phyloP scores from a whole-genome alignment of 2,888 invertebrate genomes.

The Nemotelus pantherinus region DNA sequence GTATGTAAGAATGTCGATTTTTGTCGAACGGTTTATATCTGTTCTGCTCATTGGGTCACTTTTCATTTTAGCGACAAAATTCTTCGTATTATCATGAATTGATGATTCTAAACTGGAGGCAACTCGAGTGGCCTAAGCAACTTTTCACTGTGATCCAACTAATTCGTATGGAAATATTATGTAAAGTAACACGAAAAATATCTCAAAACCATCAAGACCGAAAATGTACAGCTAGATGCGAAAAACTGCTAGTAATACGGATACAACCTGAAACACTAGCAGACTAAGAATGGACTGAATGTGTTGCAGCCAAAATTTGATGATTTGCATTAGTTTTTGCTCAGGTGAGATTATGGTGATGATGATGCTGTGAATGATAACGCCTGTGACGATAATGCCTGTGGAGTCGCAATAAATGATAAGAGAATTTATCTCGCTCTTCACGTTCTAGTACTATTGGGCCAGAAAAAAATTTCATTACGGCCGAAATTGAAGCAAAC shows the following conservation, averaged over 20 bases:
- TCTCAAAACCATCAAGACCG: not conserved
- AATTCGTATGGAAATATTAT: slow-evolving; percentile 3
- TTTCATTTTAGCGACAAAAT: not conserved
- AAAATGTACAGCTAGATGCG: not conserved
- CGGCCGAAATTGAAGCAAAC: slow-evolving; percentile 18
- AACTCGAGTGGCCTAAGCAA: not conserved
- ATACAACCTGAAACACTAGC: slow-evolving; percentile 23
- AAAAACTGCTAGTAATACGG: not conserved
- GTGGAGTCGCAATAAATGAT: slow-evolving; percentile 23
- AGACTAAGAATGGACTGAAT: not conserved
- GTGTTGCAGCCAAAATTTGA: slow-evolving; percentile 13
- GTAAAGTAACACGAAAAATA: not conserved
- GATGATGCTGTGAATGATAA: not conserved
- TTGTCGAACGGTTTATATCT: not conserved
- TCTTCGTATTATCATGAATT: too few species aligned
- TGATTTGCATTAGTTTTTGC: slow-evolving; percentile 27
- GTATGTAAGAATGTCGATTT: slow-evolving; percentile 20
- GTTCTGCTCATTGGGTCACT: not conserved
- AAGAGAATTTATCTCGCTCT: slow-evolving; percentile 25
- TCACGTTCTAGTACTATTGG: not conserved
- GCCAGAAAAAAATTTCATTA: slow-evolving; percentile 1
- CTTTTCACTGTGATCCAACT: slow-evolving; percentile 10
- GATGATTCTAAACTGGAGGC: too few species aligned
- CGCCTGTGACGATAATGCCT: slow-evolving; percentile 5
- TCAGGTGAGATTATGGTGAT: not conserved